Conservation (phyloP, 1,140 invertebrate species). For the Saccostrea glomerata region DNA sequence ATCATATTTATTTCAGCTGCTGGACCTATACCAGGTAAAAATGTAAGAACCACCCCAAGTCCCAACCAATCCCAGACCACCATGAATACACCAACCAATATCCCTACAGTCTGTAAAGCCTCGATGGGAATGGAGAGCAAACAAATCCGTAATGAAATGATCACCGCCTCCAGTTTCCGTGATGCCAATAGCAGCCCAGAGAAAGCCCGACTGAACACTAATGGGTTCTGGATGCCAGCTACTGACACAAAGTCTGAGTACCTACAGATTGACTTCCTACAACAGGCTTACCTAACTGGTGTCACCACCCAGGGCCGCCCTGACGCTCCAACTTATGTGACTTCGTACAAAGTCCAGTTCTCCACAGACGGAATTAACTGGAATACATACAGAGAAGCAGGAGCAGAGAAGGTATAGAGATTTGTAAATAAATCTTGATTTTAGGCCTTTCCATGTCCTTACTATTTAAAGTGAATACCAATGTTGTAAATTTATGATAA, state of each 20-base stretch:
- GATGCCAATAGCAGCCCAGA: constrained; percentile 71
- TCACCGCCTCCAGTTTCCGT: constrained; percentile 81
- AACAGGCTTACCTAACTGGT: constrained; percentile 87
- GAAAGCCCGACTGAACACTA: constrained; percentile 71
- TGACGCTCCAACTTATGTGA: constrained; percentile 83
- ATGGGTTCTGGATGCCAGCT: constrained; percentile 70
- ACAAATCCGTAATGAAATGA: constrained; percentile 81
- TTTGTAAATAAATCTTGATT: too few relatives aligned
- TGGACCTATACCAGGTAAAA: not conserved
- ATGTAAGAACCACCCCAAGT: not conserved
- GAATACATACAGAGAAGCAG: constrained; percentile 84
- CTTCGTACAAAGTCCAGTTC: constrained; percentile 86
- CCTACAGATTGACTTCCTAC: constrained; percentile 87
- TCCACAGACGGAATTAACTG: constrained; percentile 86
- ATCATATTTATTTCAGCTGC: constrained; percentile 9
- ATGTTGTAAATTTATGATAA: too few relatives aligned
- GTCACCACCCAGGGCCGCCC: constrained; percentile 84
- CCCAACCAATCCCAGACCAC: not conserved
- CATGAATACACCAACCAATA: constrained; percentile 50
- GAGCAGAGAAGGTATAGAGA: constrained; percentile 79
- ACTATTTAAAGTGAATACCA: too few relatives aligned
- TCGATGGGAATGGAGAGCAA: constrained; percentile 84
- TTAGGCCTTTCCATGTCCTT: too few relatives aligned
- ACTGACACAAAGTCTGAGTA: constrained; percentile 68
- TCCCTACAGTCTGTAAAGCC: constrained; percentile 80